Evolutionary conservation across 2,797 vertebrate genomes (phyloP).

Genomic region (Yasuhikotakia modesta): DNA sequence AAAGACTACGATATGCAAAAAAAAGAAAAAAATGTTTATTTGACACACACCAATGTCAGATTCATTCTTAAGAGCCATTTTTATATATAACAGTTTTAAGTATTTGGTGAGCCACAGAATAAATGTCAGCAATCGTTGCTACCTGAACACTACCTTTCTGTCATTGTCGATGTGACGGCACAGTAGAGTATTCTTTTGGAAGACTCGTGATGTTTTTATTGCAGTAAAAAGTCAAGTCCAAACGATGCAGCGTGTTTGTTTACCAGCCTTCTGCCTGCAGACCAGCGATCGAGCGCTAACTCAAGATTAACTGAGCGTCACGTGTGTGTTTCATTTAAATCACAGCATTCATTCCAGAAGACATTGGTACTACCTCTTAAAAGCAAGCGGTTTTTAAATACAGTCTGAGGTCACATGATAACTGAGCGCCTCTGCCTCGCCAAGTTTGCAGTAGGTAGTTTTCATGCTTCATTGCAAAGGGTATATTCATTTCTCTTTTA

Average conservation of each 20-base stretch:
- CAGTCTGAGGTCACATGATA: constrained; percentile 45
- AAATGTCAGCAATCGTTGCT: constrained; percentile 59
- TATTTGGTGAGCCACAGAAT: constrained; percentile 74
- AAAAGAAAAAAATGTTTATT: constrained; percentile 35
- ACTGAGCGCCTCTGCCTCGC: constrained; percentile 12
- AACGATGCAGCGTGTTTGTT: constrained; percentile 27
- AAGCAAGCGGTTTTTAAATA: constrained; percentile 36
- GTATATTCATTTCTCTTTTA: constrained; percentile 56
- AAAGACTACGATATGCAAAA: constrained; percentile 58
- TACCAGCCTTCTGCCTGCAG: constrained; percentile 48
- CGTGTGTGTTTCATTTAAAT: constrained; percentile 26
- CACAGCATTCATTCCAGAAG: constrained; percentile 52
- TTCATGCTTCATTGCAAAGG: constrained; percentile 49
- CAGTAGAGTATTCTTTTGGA: constrained; percentile 40
- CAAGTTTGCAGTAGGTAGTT: constrained; percentile 58
- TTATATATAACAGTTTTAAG: constrained; percentile 70
- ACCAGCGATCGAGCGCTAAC: constrained; percentile 27
- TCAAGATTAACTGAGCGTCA: constrained; percentile 31
- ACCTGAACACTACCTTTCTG: constrained; percentile 69
- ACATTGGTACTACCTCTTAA: constrained; percentile 55
- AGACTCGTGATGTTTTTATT: constrained; percentile 17
- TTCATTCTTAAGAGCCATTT: constrained; percentile 71
- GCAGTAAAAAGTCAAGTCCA: constrained; percentile 5
- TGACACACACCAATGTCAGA: constrained; percentile 49
- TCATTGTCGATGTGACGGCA: constrained; percentile 40